These are phyloP conservation scores for Poeciliopsis occidentalis DNA, from an alignment of 2,113 vertebrate species.

Conservation along the genomic window DNA sequence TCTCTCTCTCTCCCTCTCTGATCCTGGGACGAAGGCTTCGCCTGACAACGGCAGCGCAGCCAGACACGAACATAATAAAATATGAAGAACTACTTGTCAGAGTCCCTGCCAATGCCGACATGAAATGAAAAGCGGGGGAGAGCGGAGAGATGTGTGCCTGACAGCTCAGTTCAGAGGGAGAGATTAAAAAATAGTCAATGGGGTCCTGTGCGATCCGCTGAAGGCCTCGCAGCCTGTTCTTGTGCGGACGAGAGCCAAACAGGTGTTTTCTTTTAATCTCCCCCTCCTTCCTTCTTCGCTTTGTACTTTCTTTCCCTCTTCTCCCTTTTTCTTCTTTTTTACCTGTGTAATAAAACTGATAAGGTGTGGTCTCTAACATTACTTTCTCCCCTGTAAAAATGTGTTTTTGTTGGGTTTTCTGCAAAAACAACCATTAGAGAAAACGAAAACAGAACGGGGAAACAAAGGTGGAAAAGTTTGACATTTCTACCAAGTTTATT, in stretches of 20 bases:
- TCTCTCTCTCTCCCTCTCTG: slow-evolving; percentile 58
- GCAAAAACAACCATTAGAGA: slow-evolving; percentile 51
- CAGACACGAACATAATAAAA: slow-evolving; percentile 97
- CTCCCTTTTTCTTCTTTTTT: slow-evolving; percentile 54
- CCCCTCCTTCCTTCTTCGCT: slow-evolving; percentile 66
- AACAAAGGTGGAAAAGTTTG: neutral
- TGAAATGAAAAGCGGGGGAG: slow-evolving; percentile 84
- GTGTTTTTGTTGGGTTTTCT: slow-evolving; percentile 3
- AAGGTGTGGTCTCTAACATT: slow-evolving; percentile 60
- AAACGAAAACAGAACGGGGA: slow-evolving; percentile 14
- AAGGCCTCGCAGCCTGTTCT: slow-evolving; percentile 71
- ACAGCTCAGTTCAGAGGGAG: slow-evolving; percentile 82
- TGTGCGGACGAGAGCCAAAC: slow-evolving; percentile 80
- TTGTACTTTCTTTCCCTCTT: slow-evolving; percentile 74
- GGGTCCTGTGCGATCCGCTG: slow-evolving; percentile 79
- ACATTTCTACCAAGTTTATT: neutral
- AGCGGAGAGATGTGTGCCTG: slow-evolving; percentile 71
- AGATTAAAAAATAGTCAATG: slow-evolving; percentile 76
- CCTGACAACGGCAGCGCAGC: slow-evolving; percentile 89
- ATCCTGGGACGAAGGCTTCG: slow-evolving; percentile 90
- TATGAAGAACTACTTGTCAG: slow-evolving; percentile 97
- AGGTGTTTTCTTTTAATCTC: slow-evolving; percentile 87
- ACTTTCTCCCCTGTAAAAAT: slow-evolving; percentile 24
- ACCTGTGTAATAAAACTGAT: slow-evolving; percentile 54
- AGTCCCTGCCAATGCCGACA: slow-evolving; percentile 89